A percentile compares a stretch with the other conserved stretches of the same genome.
Conservation (phyloP, 2,888 invertebrate genomes). For the Pyrrhia umbra region DNA sequence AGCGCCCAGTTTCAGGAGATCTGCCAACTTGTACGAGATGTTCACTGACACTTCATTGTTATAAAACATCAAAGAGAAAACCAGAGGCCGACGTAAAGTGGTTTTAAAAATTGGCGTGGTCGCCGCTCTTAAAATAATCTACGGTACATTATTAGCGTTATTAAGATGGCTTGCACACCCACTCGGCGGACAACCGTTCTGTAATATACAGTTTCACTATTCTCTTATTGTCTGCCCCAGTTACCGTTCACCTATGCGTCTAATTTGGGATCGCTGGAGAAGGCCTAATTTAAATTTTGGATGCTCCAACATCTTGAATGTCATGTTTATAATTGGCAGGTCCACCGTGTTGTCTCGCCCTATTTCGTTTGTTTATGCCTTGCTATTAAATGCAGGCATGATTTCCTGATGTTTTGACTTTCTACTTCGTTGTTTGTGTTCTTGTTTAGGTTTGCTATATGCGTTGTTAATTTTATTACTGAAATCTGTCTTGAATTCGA, state of each 20-base stretch:
- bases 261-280: slow-evolving; percentile 66
- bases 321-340: slow-evolving; percentile 66
- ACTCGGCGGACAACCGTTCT: slow-evolving; percentile 63
- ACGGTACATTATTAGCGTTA: slow-evolving; percentile 71
- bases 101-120: slow-evolving; percentile 70
- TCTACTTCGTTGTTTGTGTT: slow-evolving; percentile 31
- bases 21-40: slow-evolving; percentile 50
- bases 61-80: slow-evolving; percentile 46
- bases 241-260: slow-evolving; percentile 65
- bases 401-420: slow-evolving; percentile 48
- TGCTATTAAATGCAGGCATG: slow-evolving; percentile 45
- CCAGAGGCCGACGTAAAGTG: slow-evolving; percentile 59
- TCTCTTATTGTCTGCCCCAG: slow-evolving; percentile 66
- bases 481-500: slow-evolving; percentile 15
- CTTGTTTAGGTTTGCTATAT: slow-evolving; percentile 28
- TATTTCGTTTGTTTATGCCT: slow-evolving; percentile 60
- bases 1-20: slow-evolving; percentile 53
- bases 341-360: slow-evolving; percentile 60
- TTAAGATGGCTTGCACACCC: slow-evolving; percentile 70
- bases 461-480: slow-evolving; percentile 10
- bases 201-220: slow-evolving; percentile 70
- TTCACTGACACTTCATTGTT: slow-evolving; percentile 33
- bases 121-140: slow-evolving; percentile 70
- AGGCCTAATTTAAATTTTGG: slow-evolving; percentile 64
- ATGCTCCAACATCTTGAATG: slow-evolving; percentile 65